Evolutionary conservation across 2,113 vertebrate genomes (phyloP).

Genomic region (Thamnaconus septentrionalis): DNA sequence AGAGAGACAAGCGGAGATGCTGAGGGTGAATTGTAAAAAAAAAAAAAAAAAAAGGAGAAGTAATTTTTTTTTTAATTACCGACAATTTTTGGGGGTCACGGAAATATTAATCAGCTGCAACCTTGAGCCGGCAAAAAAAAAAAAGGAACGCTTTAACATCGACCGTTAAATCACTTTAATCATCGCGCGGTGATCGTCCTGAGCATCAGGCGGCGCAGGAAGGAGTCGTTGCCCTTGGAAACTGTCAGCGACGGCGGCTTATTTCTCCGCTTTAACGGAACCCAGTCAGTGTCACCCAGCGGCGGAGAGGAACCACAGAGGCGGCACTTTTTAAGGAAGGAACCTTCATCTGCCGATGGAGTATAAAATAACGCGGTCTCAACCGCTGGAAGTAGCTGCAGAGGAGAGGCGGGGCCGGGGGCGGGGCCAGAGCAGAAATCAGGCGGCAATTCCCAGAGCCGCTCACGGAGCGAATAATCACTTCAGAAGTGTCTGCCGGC

Average conservation of each 20-base stretch:
- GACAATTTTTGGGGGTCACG: conserved; percentile 14
- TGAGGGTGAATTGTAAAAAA: no score
- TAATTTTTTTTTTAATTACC: neutral
- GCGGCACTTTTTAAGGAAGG: no score
- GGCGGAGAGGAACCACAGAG: neutral
- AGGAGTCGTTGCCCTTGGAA: conserved; percentile 54
- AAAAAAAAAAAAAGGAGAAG: no score
- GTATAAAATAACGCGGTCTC: neutral
- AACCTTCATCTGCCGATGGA: no score
- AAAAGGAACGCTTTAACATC: conserved; percentile 14
- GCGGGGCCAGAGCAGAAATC: neutral
- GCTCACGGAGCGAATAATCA: conserved; percentile 12
- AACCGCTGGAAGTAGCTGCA: neutral
- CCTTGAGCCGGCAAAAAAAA: conserved; percentile 5
- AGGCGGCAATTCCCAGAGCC: neutral
- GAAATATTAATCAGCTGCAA: conserved; percentile 16
- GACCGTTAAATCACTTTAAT: conserved; percentile 22
- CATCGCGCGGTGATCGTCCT: conserved; percentile 20
- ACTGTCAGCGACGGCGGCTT: conserved; percentile 44
- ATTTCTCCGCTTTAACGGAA: conserved; percentile 45
- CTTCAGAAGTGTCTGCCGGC: conserved; percentile 59
- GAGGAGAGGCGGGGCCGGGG: neutral
- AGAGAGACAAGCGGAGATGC: neutral
- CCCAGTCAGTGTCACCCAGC: conserved; percentile 32
- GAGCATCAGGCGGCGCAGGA: conserved; percentile 35